A percentile compares a stretch with the other conserved stretches of the same genome.
Conservation (phyloP, 2,888 invertebrate species). For the Carcina quercana region DNA sequence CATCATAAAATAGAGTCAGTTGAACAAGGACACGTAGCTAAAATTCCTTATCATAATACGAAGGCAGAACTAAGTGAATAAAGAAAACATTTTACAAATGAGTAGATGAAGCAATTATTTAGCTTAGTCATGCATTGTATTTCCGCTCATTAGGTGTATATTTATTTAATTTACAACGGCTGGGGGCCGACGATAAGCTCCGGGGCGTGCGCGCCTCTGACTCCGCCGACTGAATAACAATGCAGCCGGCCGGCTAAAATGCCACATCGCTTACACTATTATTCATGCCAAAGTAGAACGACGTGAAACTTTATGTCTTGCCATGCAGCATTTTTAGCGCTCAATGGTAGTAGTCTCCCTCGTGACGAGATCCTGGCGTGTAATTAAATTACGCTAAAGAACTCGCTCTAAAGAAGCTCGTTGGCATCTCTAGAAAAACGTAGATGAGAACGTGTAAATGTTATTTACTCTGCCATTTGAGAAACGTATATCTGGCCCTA, state of each 20-base stretch:
- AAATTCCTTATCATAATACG: too few relatives aligned
- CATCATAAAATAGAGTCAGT: too few relatives aligned
- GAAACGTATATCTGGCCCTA: too few relatives aligned
- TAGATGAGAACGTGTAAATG: conserved; percentile 28
- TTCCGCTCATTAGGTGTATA: conserved; percentile 72
- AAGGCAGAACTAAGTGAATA: too few relatives aligned
- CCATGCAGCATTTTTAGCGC: conserved; percentile 34
- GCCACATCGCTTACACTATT: conserved; percentile 36
- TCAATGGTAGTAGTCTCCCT: conserved; percentile 19
- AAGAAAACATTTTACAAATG: conserved; percentile 29
- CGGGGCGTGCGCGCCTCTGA: conserved; percentile 59
- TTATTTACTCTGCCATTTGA: conserved; percentile 33
- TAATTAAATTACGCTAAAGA: conserved; percentile 40
- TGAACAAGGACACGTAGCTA: too few relatives aligned
- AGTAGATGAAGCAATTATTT: conserved; percentile 64
- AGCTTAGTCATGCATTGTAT: conserved; percentile 68
- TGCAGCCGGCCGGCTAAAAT: conserved; percentile 56
- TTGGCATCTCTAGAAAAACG: conserved; percentile 26
- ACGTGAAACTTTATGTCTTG: conserved; percentile 10
- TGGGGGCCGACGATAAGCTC: conserved; percentile 68
- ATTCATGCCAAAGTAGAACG: conserved; percentile 29
- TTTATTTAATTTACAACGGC: conserved; percentile 74
- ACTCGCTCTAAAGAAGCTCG: conserved; percentile 25
- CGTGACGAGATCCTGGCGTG: conserved; percentile 31
- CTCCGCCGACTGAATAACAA: conserved; percentile 68